Base-by-base conservation (phyloP, 2,113 vertebrate species). In the Melanocharis versteri region DNA sequence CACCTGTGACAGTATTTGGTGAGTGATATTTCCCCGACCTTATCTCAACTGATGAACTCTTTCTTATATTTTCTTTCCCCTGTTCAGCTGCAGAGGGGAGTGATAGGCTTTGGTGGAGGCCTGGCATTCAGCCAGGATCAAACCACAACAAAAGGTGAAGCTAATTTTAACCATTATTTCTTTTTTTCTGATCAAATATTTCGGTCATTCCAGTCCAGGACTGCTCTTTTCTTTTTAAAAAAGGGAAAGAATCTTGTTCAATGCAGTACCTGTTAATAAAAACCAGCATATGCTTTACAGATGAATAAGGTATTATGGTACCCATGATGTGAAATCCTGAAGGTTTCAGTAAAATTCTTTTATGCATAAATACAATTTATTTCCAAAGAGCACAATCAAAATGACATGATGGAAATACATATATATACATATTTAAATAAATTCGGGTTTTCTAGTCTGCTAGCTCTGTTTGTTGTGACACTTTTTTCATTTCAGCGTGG, bases 1-100 rank as follows among this genome's bases (percentile, higher is more conserved):
- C 28, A 6, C 39, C 33, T 8, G 15, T 53, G 62, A 45, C 22
- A 53, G 15, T 51, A 60, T 33, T 51, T 87, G 54, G 39, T 58
- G 39, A 53, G 18, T 45, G 45, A 53, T 53, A 1, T 23, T 22
- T 37, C 18, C 15, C 11, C 0, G 0, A 6, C 1, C 11, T 68
- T 37, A 44, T 37, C 22, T 44, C 45, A 53, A 28, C 50, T 44
- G 6, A 44, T 27, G 6, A 77, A 33, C 9, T 3, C 14, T 51
- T 35, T 37, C 7, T 51, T 45, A 10, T 23, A 44, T 87, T 58
- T 77, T 60, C 33, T 51, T 18, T 77, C 14, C 19, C 7, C 7
- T 45, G 14, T 44, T 44, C 45, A 51, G 45, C 37, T 44, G 22
- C 53, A 69, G 54, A 60, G 37, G 11, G 33, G 37, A 60, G 33